Percentiles rank a stretch among this genome's conserved stretches.
phyloP scores from a whole-genome alignment of 2,797 vertebrate species.

The Hapalemur alaotrensis region DNA sequence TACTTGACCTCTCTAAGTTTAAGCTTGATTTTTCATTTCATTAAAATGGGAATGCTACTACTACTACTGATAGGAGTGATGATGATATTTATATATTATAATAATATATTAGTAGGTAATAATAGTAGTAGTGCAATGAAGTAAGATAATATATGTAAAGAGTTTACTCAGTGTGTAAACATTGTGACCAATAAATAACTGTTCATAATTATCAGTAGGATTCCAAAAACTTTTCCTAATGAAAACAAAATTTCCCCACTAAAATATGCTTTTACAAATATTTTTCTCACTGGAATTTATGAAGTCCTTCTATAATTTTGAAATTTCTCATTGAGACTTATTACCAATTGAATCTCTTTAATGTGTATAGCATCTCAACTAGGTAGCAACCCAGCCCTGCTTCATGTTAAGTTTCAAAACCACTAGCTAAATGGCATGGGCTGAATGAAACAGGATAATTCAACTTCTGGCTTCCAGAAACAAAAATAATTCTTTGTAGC shows the following conservation, averaged over 20 bases:
- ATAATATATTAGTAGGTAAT: background rate
- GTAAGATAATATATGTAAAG: background rate
- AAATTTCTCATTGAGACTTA: background rate
- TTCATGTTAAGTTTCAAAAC: background rate
- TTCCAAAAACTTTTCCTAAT: background rate
- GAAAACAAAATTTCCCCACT: background rate
- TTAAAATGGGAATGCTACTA: background rate
- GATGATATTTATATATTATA: background rate
- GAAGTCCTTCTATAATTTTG: background rate
- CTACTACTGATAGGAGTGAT: background rate
- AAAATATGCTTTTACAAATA: background rate
- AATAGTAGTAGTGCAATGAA: background rate
- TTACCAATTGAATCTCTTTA: background rate
- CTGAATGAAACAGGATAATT: background rate
- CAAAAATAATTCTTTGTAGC: background rate
- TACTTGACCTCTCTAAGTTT: background rate
- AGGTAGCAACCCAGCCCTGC: background rate
- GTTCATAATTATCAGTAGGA: background rate
- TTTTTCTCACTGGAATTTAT: background rate
- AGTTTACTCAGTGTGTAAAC: background rate
- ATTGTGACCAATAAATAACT: background rate
- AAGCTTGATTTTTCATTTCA: background rate
- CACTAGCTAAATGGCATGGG: background rate
- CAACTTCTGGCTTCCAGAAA: background rate
- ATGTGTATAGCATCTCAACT: background rate